Conservation (phyloP, 2,113 vertebrate genomes). For the Caretta caretta region DNA sequence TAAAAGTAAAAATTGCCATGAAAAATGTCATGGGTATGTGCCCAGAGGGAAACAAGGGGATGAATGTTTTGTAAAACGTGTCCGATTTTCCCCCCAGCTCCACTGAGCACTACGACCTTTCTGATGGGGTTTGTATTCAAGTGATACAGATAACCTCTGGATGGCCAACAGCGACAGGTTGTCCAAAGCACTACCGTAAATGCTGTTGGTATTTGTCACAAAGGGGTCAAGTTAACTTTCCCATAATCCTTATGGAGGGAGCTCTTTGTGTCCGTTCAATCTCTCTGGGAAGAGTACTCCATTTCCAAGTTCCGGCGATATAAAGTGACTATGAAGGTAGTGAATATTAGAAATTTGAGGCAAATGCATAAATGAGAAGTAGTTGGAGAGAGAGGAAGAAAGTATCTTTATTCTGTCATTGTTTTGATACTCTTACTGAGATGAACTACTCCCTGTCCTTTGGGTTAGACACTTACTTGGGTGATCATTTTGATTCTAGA, state of each 20-base stretch:
- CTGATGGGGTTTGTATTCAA: accelerated
- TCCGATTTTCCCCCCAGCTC: background rate
- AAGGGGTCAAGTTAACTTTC: background rate
- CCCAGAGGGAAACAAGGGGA: background rate
- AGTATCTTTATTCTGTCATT: background rate
- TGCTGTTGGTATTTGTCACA: background rate
- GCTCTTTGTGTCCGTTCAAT: background rate
- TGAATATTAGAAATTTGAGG: background rate
- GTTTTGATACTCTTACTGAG: background rate
- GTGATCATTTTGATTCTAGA: no score
- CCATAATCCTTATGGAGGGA: background rate
- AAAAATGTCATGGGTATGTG: background rate
- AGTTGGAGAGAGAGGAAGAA: background rate
- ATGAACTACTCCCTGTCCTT: background rate
- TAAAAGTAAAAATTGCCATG: accelerated
- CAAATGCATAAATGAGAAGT: background rate
- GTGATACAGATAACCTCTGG: background rate
- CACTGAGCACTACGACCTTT: background rate
- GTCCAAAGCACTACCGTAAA: background rate
- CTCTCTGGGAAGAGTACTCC: background rate
- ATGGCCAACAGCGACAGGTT: background rate
- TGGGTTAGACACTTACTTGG: background rate
- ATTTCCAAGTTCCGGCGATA: background rate
- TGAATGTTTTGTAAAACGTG: background rate
- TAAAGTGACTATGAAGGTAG: background rate